Evolutionary conservation across 1,140 invertebrate species (phyloP), one percentile per base, ranked within the genome.

Genomic region (Idris sp.): DNA sequence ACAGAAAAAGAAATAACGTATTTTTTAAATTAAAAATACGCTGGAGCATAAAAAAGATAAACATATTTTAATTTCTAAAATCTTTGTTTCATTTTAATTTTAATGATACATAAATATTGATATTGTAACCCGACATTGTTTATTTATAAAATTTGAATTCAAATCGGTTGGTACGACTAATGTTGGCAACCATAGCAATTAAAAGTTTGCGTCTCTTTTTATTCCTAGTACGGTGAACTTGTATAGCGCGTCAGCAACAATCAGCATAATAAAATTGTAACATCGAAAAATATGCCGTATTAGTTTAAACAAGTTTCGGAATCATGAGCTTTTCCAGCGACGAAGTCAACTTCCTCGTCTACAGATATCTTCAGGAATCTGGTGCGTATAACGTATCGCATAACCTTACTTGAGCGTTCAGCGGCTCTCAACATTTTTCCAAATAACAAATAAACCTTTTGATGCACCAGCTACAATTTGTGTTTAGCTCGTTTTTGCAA

Each of bases 321-420:
- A 89, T 77, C 74, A 98, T 99, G 97, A 98, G 96, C 92, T 98
- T 99, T 87, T 97, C 96, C 77, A 98, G 96, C 87, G 98, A 99
- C 88, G 98, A 99, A 92, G 97, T 99, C 0, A 99, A 99, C 88
- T 99, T 98, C 89, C 90, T 99, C 67, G 97, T 99, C 49, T 99
- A 99, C 85, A 91, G 98, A 81, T 99, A 99, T 87, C 90, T 99
- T 26, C 97, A 99, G 87, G 98, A 99, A 89, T 98, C 97, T 79
- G 97, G 97, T 98, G 90, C 81, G 90, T 62, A 7, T 41, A 48
- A 41, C 4, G 13, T 53, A 4, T 36, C 14, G 26, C 71, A 69
- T 86, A 84, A 85, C 83, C 81, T 85, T 19, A 5, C 38, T 69
- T 54, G 48, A 18, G 30, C 58, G 35, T 16, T 61, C 43, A 15